These are phyloP conservation scores for Eolophus roseicapilla DNA, from an alignment of 2,113 vertebrate genomes.

Conservation along the genomic window DNA sequence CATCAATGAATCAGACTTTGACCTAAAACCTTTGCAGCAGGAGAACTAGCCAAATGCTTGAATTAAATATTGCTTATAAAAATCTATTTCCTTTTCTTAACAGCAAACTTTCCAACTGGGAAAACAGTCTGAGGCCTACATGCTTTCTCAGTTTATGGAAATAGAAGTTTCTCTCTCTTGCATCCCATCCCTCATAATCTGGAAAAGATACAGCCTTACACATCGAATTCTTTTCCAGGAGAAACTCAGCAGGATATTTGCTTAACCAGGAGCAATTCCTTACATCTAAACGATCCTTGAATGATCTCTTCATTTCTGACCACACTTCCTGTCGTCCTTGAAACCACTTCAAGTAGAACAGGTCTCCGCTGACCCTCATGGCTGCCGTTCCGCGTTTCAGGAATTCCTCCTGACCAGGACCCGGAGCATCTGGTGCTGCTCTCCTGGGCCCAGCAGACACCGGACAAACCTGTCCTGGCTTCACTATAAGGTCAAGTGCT, in stretches of 20 bases:
- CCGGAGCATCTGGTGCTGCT: not conserved
- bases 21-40: slow-evolving; percentile 7
- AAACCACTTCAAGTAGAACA: not conserved
- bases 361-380: not conserved
- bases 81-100: slow-evolving; percentile 16
- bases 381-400: not conserved
- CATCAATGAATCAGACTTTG: slow-evolving; percentile 27
- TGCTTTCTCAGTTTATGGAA: slow-evolving; percentile 14
- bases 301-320: not conserved
- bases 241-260: not conserved
- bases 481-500: not conserved
- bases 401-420: not conserved
- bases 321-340: not conserved
- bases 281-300: not conserved
- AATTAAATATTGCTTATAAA: slow-evolving; percentile 43
- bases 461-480: not conserved
- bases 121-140: slow-evolving; percentile 15
- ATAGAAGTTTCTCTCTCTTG: not conserved
- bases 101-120: slow-evolving; percentile 32
- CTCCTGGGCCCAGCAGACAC: not conserved
- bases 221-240: not conserved
- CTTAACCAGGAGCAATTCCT: slow-evolving; percentile 16
- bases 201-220: slow-evolving; percentile 6
- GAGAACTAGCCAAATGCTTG: slow-evolving; percentile 19
- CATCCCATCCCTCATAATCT: not conserved